Conservation (phyloP, 53 echinoderm and acorn worm genomes). For the Patiria pectinifera region DNA sequence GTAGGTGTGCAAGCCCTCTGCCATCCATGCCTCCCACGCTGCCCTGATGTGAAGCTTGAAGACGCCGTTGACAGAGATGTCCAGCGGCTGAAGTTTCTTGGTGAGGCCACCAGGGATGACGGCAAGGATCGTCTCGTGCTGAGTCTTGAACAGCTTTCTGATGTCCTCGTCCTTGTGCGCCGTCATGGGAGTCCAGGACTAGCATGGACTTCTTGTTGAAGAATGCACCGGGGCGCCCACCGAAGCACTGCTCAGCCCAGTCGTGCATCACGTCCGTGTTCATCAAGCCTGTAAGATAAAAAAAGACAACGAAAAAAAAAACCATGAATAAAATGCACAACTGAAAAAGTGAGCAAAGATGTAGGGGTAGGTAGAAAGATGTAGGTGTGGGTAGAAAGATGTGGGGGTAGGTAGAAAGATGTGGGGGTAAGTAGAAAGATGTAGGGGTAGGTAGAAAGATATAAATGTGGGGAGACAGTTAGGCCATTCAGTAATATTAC, state of each 20-base stretch:
- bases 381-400: no score
- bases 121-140: conserved; percentile 20
- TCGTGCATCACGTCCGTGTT: conserved; percentile 36
- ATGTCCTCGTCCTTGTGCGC: conserved; percentile 44
- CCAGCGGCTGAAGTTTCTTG: conserved; percentile 56
- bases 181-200: conserved; percentile 50
- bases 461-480: no score
- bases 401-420: no score
- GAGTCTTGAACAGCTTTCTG: neutral
- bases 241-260: neutral
- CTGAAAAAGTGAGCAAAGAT: no score
- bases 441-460: no score
- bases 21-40: conserved; percentile 46
- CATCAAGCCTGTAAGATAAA: conserved; percentile 40
- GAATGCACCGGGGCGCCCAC: neutral
- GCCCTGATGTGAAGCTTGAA: conserved; percentile 48
- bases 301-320: no score
- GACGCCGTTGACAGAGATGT: conserved; percentile 49
- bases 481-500: no score
- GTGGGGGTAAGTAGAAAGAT: no score
- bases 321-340: no score
- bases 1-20: conserved; percentile 22
- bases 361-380: no score
- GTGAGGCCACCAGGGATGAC: conserved; percentile 42
- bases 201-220: conserved; percentile 44